These are phyloP conservation scores for Ophioninae sp. DNA, from an alignment of 2,888 invertebrate species.

Conservation along the genomic window DNA sequence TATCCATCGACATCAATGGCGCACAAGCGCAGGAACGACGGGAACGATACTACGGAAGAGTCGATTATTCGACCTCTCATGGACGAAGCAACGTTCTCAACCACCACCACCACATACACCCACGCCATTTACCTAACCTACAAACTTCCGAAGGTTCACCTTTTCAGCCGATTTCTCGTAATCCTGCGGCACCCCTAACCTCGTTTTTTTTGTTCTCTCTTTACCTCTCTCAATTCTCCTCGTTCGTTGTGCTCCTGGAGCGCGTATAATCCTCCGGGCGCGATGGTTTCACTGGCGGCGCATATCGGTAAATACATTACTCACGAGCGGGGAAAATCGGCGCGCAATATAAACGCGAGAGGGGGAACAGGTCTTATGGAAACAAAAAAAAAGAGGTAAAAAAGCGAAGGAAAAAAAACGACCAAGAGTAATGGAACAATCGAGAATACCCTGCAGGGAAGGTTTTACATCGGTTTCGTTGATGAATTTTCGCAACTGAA, in stretches of 20 bases:
- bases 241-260: conserved; percentile 21
- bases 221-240: conserved; percentile 29
- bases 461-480: conserved; percentile 32
- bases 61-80: conserved; percentile 60
- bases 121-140: conserved; percentile 40
- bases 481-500: conserved; percentile 60
- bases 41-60: conserved; percentile 39
- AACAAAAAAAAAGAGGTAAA: too few relatives aligned
- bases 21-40: conserved; percentile 19
- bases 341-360: conserved; percentile 49
- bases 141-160: conserved; percentile 46
- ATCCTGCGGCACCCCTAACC: conserved; percentile 34
- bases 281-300: conserved; percentile 50
- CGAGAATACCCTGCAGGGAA: conserved; percentile 30
- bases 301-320: conserved; percentile 64
- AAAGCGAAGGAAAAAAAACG: conserved; percentile 8
- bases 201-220: conserved; percentile 25
- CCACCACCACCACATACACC: conserved; percentile 1
- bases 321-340: conserved; percentile 45
- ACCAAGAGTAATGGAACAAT: conserved; percentile 31
- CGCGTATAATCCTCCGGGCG: conserved; percentile 56
- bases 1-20: conserved; percentile 62
- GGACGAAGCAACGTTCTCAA: conserved; percentile 37
- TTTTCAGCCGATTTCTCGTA: conserved; percentile 61
- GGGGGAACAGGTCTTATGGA: conserved; percentile 3